Evolutionary conservation across 2,888 invertebrate genomes (phyloP), one percentile per base, ranked within the genome.

Genomic region (Steinernema carpocapsae): DNA sequence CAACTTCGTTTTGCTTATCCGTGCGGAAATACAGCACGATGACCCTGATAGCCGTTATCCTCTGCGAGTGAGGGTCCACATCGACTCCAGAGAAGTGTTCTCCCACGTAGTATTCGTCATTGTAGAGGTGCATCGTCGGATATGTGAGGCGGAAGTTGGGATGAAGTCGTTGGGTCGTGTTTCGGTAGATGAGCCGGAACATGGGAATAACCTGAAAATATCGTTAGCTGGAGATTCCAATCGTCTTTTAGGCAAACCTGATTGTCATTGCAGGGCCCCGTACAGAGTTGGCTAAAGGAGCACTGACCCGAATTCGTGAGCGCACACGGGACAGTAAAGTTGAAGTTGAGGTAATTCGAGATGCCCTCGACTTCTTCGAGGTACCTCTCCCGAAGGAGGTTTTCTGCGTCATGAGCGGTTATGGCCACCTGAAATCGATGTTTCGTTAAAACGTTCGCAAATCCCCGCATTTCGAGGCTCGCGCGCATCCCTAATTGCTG

Each of bases 21-120:
- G 84, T 84, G 14, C 84, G 81, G 75, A 83, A 84, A 75, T 82
- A 82, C n/a, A 84, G 76, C 19, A 84, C 81, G n/a, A 83, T 76
- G 1, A 83, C 82, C 77, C 79, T 77, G 6, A 82, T 52, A 12
- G 59, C 12, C 32, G 26, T 19, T 32, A 73, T 56, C 19, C n/a
- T 51, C 29, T 52, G 45, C 24, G n/a, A 37, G 32, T 59, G 43
- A 10, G 37, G 37, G 74, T 83, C 80, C 42, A 84, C 78, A 70
- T 80, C 71, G 10, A 84, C 84, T 0, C 84, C 84, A 7, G 81
- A 82, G 64, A 84, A 84, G 74, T 84, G 82, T 70, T 84, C 84
- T n/a, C 82, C 84, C 42, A 84, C 84, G 70, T 84, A 84, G 77
- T 81, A 83, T 64, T 84, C 84, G 76, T 84, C 84, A 71, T 84